These are phyloP conservation scores for Poeciliopsis retropinna DNA, from an alignment of 2,113 vertebrate genomes.

Conservation along the genomic window DNA sequence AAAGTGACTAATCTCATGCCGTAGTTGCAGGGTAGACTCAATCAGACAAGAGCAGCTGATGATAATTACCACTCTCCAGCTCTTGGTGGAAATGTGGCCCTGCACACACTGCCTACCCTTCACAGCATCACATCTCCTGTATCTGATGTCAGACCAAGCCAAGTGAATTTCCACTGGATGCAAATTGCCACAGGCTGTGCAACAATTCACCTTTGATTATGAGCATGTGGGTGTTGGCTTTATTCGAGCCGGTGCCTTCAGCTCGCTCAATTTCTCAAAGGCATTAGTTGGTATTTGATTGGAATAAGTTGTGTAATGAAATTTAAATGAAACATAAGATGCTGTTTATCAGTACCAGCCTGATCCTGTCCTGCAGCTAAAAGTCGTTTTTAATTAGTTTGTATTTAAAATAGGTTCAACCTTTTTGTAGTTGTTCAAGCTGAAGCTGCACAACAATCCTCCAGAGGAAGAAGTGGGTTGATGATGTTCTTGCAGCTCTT, in stretches of 20 bases:
- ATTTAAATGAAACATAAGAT: slow-evolving; percentile 44
- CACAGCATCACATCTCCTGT: slow-evolving; percentile 16
- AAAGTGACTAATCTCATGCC: slow-evolving; percentile 6
- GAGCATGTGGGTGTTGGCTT: slow-evolving; percentile 61
- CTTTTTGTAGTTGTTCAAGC: background rate
- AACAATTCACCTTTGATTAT: slow-evolving; percentile 70
- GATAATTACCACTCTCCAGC: slow-evolving; percentile 27
- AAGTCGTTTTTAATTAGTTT: slow-evolving; percentile 24
- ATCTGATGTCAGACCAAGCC: slow-evolving; percentile 27
- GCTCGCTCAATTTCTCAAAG: slow-evolving; percentile 46
- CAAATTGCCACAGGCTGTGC: slow-evolving; percentile 58
- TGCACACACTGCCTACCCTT: background rate
- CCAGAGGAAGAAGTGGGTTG: background rate
- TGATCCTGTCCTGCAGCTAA: slow-evolving; percentile 5
- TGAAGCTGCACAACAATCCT: background rate
- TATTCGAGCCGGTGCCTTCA: slow-evolving; percentile 23
- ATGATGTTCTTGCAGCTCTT: background rate
- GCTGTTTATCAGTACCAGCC: slow-evolving; percentile 5
- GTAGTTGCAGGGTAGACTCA: slow-evolving; percentile 7
- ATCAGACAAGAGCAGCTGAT: slow-evolving; percentile 32
- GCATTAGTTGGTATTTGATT: slow-evolving; percentile 27
- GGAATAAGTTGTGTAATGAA: slow-evolving; percentile 43
- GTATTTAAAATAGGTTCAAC: slow-evolving; percentile 10
- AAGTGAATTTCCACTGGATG: slow-evolving; percentile 47
- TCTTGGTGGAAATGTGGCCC: slow-evolving; percentile 6